phyloP scores from a whole-genome alignment of 1,140 invertebrate species.

The Magallana angulata region DNA sequence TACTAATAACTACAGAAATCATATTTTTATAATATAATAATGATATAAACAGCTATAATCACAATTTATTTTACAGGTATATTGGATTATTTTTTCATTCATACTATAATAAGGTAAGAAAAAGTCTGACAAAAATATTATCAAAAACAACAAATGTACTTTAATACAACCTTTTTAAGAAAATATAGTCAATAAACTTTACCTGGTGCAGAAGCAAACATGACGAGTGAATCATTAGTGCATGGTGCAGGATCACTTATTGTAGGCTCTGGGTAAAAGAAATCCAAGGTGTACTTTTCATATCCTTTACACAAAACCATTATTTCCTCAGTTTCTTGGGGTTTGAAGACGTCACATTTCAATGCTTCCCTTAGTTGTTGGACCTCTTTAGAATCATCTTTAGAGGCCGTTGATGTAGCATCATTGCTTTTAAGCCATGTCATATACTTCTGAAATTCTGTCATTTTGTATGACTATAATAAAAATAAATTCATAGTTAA shows the following conservation, averaged over 20 bases:
- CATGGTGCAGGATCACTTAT: background rate
- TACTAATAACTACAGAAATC: too few relatives aligned
- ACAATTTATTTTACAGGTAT: too few relatives aligned
- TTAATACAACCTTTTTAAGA: too few relatives aligned
- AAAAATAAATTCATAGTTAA: background rate
- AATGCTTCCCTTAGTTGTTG: background rate
- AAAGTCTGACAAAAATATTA: too few relatives aligned
- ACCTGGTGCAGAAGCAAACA: conserved; percentile 19
- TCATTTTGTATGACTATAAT: background rate
- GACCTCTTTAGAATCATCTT: background rate
- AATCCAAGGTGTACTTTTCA: background rate
- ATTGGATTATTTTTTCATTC: too few relatives aligned
- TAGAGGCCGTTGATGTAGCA: background rate
- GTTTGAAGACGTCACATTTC: background rate
- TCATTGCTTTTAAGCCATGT: background rate
- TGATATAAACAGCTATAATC: too few relatives aligned
- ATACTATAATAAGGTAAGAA: too few relatives aligned
- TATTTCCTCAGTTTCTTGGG: background rate
- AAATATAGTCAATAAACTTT: background rate
- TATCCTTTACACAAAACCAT: background rate
- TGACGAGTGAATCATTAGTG: background rate
- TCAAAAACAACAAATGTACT: too few relatives aligned
- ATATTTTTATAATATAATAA: too few relatives aligned
- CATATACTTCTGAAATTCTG: background rate
- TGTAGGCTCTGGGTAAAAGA: background rate